Evolutionary conservation across 2,888 invertebrate genomes (phyloP).

Genomic region (Sussaba pulchella): DNA sequence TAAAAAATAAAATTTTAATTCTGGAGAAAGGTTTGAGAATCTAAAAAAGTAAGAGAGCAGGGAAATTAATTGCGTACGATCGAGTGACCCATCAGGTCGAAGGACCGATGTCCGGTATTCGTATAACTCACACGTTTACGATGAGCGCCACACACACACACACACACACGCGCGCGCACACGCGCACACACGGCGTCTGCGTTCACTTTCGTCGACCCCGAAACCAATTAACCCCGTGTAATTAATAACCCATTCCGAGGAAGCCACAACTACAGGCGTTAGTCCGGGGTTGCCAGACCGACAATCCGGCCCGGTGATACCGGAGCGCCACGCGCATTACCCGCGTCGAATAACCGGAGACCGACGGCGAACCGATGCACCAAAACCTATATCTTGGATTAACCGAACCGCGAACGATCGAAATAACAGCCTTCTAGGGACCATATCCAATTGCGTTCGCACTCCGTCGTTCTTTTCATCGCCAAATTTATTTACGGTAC

Average conservation of each 20-base stretch:
- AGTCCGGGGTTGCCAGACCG: conserved; percentile 51
- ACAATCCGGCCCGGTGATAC: conserved; percentile 43
- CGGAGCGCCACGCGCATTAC: conserved; percentile 50
- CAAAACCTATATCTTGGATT: neutral
- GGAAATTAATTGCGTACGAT: neutral
- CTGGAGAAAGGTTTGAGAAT: too few relatives aligned
- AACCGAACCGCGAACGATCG: neutral
- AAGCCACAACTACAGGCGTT: conserved; percentile 57
- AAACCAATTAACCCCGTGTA: conserved; percentile 74
- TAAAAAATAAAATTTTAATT: neutral
- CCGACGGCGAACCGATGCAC: conserved; percentile 13
- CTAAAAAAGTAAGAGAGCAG: neutral
- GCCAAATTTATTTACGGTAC: too few relatives aligned
- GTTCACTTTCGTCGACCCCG: conserved; percentile 69
- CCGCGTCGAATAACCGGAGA: conserved; percentile 54
- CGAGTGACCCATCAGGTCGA: neutral
- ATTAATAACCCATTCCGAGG: conserved; percentile 74
- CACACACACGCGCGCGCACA: neutral
- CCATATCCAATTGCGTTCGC: too few relatives aligned
- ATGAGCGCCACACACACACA: neutral
- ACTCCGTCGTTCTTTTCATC: too few relatives aligned
- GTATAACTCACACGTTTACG: neutral
- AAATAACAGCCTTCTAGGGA: conserved; percentile 1
- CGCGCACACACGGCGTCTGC: neutral
- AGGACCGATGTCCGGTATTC: neutral